phyloP scores from a whole-genome alignment of 1,140 invertebrate genomes.

The Halesus radiatus region DNA sequence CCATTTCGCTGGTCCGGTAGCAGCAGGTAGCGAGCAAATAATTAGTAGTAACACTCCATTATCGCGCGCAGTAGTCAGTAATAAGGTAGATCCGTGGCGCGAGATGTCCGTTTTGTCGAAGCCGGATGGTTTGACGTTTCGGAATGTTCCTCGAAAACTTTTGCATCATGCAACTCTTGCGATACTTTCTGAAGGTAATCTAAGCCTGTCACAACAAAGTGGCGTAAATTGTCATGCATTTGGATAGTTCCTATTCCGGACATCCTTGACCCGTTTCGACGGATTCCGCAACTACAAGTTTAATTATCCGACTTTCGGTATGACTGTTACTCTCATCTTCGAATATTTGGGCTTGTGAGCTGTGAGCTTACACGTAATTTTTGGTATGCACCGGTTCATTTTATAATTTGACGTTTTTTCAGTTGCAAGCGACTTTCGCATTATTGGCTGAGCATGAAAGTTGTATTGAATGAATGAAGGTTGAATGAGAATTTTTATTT shows the following conservation, averaged over 20 bases:
- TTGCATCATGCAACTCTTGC: conserved; percentile 32
- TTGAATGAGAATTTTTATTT: background rate
- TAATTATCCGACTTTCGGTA: background rate
- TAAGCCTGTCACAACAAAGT: background rate
- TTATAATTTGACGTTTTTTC: conserved; percentile 5
- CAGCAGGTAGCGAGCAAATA: too few species aligned
- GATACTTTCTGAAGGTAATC: conserved; percentile 40
- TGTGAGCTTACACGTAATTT: background rate
- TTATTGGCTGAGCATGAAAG: too few species aligned
- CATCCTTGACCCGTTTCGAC: conserved; percentile 22
- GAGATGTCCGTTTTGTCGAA: background rate
- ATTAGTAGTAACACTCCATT: too few species aligned
- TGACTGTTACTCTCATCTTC: conserved; percentile 23
- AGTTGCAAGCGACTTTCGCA: background rate
- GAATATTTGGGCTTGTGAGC: background rate
- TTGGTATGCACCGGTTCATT: background rate
- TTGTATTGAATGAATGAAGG: background rate
- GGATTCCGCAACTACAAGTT: too few species aligned
- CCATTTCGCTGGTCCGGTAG: too few species aligned
- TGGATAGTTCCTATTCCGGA: background rate
- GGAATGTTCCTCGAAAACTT: conserved; percentile 38
- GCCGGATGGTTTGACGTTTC: conserved; percentile 8
- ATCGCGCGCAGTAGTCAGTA: too few species aligned
- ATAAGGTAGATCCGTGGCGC: background rate
- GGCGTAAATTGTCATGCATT: background rate